Evolutionary conservation across 2,888 invertebrate species (phyloP), one percentile per base, ranked within the genome.

Genomic region (Campaea margaritaria): DNA sequence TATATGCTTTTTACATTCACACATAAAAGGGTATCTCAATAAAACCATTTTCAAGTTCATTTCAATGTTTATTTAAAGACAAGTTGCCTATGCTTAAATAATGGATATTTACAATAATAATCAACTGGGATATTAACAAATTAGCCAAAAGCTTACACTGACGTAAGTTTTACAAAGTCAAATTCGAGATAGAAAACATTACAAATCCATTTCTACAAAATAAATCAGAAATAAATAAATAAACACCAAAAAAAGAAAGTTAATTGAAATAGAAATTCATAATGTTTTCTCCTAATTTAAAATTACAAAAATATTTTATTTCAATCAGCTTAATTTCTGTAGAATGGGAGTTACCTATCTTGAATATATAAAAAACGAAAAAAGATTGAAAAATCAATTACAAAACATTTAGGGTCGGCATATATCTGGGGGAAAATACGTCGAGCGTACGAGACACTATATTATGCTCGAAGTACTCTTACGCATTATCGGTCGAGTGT

Each of bases 51-150:
- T 16, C 0, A 14, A 13, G 58, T 54, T 38, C 14, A 44, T 42
- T 65, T 68, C 63, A 45, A 34, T 55, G 59, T 67, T 68, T 70
- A 69, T 63, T 68, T 45, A 2, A 47, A 58, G 53, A 56, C 58
- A 21, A 59, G 55, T 52, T 43, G 34, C 31, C 34, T 54, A 50
- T 65, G 60, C 63, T 51, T 48, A 55, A 62, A 65, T 67, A 68
- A 69, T 64, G 50, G 61, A 46, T 79, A 79, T 81, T 75, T 81
- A 80, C 79, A 80, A 74, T 63, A 12, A 58, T 65, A 69, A 71
- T 62, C 61, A 72, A 68, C 64, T 66, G 58, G 62, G 57, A 60
- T 67, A 64, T 60, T 72, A 63, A 66, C 57, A 62, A 68, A 60
- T 36, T 58, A 58, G 56, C 58, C 46, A 62, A 50, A 62, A 70